Percentiles rank a stretch among this genome's conserved stretches.
phyloP scores from a whole-genome alignment of 2,888 invertebrate species.

The Rhorus exstirpatorius region DNA sequence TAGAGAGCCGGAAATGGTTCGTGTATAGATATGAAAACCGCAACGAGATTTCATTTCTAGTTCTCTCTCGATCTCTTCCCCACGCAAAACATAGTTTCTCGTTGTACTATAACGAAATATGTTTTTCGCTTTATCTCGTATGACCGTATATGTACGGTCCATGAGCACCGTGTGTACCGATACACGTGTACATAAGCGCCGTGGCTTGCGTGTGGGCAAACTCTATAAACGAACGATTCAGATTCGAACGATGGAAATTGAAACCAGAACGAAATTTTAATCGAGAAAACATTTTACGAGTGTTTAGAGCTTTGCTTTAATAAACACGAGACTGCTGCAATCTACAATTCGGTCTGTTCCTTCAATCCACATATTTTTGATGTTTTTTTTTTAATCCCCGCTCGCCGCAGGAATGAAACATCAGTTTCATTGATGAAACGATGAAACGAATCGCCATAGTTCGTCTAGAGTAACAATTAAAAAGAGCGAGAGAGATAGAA shows the following conservation, averaged over 20 bases:
- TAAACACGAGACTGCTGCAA: conserved; percentile 22
- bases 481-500: neutral
- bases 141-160: conserved; percentile 16
- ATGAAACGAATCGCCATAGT: neutral
- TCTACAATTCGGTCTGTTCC: conserved; percentile 12
- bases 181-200: neutral
- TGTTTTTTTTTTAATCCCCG: conserved; percentile 3
- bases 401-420: conserved; percentile 11
- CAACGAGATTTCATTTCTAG: conserved; percentile 60
- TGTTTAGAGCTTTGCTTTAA: conserved; percentile 36
- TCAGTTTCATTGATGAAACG: neutral
- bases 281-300: conserved; percentile 63
- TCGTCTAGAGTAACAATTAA: neutral
- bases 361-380: conserved; percentile 16
- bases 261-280: conserved; percentile 69
- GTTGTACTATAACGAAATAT: conserved; percentile 21
- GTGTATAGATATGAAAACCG: conserved; percentile 61
- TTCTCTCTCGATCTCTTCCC: conserved; percentile 13
- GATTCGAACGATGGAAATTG: conserved; percentile 58
- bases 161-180: conserved; percentile 13
- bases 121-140: conserved; percentile 47
- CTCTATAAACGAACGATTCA: conserved; percentile 38
- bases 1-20: conserved; percentile 48
- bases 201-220: neutral
- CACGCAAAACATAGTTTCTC: neutral